A percentile compares a stretch with the other conserved stretches of the same genome.
phyloP scores from a whole-genome alignment of 2,888 invertebrate genomes.

The Caenorhabditis zanzibari region DNA sequence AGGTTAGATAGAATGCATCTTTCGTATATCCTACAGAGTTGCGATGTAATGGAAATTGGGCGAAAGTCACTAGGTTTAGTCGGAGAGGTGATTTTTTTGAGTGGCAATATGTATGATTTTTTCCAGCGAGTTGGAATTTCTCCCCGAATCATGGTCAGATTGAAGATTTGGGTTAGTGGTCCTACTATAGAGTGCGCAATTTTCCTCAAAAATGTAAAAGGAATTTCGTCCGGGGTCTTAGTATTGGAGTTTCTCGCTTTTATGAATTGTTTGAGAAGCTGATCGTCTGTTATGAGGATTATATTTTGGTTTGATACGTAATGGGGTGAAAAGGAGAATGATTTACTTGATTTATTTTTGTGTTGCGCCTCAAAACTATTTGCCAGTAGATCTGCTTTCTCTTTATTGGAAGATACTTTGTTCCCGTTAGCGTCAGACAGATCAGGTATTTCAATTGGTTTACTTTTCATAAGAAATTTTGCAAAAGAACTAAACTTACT shows the following conservation, averaged over 20 bases:
- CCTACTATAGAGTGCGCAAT: constrained; percentile 10
- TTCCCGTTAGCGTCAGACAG: not conserved
- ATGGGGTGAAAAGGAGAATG: not conserved
- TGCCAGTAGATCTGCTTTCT: constrained; percentile 11
- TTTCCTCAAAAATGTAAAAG: constrained; percentile 21
- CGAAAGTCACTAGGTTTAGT: constrained; percentile 1
- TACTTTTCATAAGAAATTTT: constrained; percentile 7
- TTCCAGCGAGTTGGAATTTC: constrained; percentile 7
- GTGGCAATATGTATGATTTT: constrained; percentile 16
- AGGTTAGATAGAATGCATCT: constrained; percentile 3
- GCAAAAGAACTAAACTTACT: not conserved
- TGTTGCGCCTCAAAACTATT: not conserved
- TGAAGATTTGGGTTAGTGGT: constrained; percentile 23
- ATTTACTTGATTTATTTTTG: not conserved
- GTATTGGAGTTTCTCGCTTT: constrained; percentile 9
- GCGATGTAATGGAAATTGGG: constrained; percentile 26
- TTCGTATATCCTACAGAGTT: constrained; percentile 34
- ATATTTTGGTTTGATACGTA: constrained; percentile 2
- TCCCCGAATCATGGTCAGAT: constrained; percentile 22
- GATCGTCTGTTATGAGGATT: constrained; percentile 9
- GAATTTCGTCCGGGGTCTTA: constrained; percentile 15
- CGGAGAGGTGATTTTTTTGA: not conserved
- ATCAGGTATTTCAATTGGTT: not conserved
- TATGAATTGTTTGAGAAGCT: not conserved
- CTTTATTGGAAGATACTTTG: not conserved